Evolutionary conservation across 2,888 invertebrate genomes (phyloP).

Genomic region (Lithophane socia): DNA sequence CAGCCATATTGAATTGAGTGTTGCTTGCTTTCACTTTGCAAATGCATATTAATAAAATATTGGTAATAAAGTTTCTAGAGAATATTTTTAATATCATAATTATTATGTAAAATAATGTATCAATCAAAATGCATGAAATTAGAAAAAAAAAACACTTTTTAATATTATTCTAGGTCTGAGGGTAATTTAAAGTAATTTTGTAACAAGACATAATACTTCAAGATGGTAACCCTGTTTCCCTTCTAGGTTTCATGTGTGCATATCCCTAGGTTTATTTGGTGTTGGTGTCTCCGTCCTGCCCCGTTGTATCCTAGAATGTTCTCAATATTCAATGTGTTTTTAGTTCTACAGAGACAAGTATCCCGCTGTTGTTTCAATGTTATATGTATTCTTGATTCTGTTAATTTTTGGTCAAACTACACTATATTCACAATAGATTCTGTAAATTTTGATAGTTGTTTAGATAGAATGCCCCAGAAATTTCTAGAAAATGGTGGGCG

Average conservation of each 20-base stretch:
- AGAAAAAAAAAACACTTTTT: background rate
- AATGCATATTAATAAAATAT: background rate
- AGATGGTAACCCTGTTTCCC: constrained; percentile 64
- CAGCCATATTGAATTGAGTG: background rate
- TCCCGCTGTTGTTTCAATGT: constrained; percentile 57
- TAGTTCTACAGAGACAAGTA: constrained; percentile 49
- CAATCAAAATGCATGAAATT: constrained; percentile 25
- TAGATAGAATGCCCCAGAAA: background rate
- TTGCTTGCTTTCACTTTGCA: constrained; percentile 2
- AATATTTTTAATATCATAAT: background rate
- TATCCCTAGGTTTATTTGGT: constrained; percentile 59
- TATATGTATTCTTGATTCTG: constrained; percentile 60
- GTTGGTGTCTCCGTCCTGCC: constrained; percentile 50
- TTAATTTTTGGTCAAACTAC: constrained; percentile 48
- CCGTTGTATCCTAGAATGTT: constrained; percentile 58
- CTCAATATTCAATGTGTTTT: constrained; percentile 45
- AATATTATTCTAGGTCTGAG: background rate
- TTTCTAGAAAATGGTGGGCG: constrained; percentile 4
- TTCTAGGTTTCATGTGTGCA: constrained; percentile 62
- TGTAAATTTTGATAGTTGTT: background rate
- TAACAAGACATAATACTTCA: constrained; percentile 54
- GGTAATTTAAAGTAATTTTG: constrained; percentile 3
- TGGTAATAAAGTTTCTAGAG: background rate
- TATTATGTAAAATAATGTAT: background rate
- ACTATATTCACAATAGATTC: background rate